Conservation (phyloP, 2,888 invertebrate genomes). For the Oegoconia quadripuncta region DNA sequence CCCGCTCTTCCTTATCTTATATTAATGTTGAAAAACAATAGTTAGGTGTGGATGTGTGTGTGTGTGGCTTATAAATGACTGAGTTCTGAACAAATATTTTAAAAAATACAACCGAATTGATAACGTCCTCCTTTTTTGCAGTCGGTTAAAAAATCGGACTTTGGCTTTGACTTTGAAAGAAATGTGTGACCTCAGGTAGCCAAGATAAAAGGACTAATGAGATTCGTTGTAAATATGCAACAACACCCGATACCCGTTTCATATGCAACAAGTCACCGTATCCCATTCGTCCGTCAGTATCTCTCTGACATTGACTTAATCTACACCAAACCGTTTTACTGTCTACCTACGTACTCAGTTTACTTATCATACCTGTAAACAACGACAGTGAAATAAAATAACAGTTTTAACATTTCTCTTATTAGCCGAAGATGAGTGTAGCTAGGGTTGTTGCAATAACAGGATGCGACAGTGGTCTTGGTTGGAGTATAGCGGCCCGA, state of each 20-base stretch:
- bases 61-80: too few relatives aligned
- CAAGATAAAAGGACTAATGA: conserved; percentile 28
- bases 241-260: conserved; percentile 65
- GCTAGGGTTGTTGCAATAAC: conserved; percentile 82
- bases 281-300: conserved; percentile 41
- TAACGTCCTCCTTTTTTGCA: too few relatives aligned
- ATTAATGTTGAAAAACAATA: too few relatives aligned
- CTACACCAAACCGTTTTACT: conserved; percentile 21
- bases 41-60: too few relatives aligned
- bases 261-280: conserved; percentile 47
- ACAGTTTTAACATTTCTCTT: too few relatives aligned
- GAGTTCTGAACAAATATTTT: too few relatives aligned
- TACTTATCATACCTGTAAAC: not conserved
- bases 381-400: not conserved
- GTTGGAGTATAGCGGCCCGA: conserved; percentile 84
- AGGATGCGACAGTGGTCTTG: conserved; percentile 93
- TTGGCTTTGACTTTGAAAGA: too few relatives aligned
- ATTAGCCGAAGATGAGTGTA: not conserved
- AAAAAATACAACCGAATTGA: too few relatives aligned
- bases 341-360: not conserved
- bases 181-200: conserved; percentile 10
- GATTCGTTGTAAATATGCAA: conserved; percentile 71
- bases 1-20: too few relatives aligned
- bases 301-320: conserved; percentile 29
- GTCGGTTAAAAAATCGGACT: too few relatives aligned